Base-by-base conservation (phyloP, 1,140 invertebrate genomes). In the Zophobas atratus region DNA sequence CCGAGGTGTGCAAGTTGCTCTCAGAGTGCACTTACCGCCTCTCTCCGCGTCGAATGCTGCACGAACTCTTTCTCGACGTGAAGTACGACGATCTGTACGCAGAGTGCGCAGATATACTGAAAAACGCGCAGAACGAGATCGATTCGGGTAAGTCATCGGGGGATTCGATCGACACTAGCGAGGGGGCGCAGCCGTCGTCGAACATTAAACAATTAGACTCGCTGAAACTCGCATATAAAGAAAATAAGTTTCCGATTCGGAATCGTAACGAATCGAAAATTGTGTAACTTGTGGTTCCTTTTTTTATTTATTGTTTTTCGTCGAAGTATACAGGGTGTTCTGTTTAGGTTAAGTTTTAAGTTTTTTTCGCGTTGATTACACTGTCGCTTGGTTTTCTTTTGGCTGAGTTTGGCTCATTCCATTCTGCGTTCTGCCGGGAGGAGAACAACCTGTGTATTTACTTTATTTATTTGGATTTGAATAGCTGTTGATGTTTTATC, bases 31-130 rank as follows among this genome's bases (percentile, higher is more conserved):
- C 93, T 34, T 98, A 97, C 84, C 91, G 96, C 79, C 89, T 98
- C 78, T 90, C 90, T 71, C 92, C 96, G 1, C 89, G 97, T 33
- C 90, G 96, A 79, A 97, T 99, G 86, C 88, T 99, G 20, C 97
- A 99, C 86, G 97, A 99, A 87, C 88, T 99, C 2, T 99, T 99
- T 87, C 89, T 97, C 41, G 97, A 99, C 85, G 88, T 96, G 33
- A 90, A 91, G 82, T 97, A 96, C 83, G 56, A 63, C n/a, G 32
- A 67, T 55, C 70, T 77, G 46, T 75, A 76, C 32, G 67, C 33
- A 74, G 32, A 67, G 8, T 56, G n/a, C 71, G 32, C 51, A 33
- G 48, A 73, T 63, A 5, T 56, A 63, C 3, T 63, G 38, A 70
- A 75, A 70, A 38, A 63, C 36, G 67, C 34, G 36, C 38, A 43